These are phyloP conservation scores for Pomacea maculata DNA, from an alignment of 1,140 invertebrate species.

Conservation along the genomic window DNA sequence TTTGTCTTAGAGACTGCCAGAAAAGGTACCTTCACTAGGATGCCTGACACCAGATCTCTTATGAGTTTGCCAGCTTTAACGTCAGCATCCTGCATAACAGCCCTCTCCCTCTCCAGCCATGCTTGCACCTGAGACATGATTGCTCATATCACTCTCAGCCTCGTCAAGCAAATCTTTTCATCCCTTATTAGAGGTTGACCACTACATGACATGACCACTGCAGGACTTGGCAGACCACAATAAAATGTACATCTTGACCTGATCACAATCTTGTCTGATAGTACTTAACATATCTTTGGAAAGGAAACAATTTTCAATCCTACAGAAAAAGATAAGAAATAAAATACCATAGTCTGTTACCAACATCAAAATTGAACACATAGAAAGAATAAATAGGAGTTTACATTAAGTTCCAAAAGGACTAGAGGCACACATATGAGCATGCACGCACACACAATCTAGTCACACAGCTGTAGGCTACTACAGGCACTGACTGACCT, in stretches of 20 bases:
- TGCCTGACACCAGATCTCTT: constrained; percentile 29
- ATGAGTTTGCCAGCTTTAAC: constrained; percentile 26
- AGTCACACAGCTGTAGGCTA: no score
- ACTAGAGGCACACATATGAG: no score
- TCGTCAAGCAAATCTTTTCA: neutral
- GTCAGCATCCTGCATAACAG: constrained; percentile 20
- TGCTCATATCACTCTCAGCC: no score
- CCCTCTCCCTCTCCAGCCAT: constrained; percentile 4
- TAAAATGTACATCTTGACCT: neutral
- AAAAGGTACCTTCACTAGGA: constrained; percentile 37
- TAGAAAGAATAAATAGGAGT: no score
- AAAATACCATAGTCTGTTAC: neutral
- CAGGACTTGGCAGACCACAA: neutral
- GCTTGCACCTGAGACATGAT: neutral
- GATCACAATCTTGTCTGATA: no score
- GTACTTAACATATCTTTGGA: no score
- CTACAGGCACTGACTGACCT: neutral
- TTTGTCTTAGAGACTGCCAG: no score
- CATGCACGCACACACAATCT: no score
- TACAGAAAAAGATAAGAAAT: neutral
- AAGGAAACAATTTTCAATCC: neutral
- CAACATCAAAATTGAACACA: no score
- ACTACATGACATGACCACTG: neutral
- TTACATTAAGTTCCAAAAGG: no score
- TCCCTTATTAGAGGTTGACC: neutral